Evolutionary conservation across 2,113 vertebrate genomes (phyloP).

Genomic region (Gallinago media): DNA sequence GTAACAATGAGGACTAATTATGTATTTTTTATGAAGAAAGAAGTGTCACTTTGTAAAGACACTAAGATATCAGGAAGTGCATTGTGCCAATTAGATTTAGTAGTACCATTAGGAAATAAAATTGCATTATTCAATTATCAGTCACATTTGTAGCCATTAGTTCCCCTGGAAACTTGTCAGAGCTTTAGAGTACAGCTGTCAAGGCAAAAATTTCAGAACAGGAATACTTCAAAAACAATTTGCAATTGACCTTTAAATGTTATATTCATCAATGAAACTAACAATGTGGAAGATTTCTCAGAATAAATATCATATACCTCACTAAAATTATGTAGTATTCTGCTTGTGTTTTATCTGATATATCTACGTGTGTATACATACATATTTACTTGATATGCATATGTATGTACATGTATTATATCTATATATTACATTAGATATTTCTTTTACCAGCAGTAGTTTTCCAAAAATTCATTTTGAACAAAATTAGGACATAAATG

Average conservation of each 20-base stretch:
- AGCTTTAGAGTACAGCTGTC: not conserved
- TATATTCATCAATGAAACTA: not conserved
- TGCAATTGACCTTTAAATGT: not conserved
- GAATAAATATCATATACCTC: not conserved
- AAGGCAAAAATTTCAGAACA: not conserved
- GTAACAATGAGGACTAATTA: not conserved
- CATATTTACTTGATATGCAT: not conserved
- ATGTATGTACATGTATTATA: not conserved
- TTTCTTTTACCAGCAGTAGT: not conserved
- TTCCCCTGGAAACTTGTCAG: conserved; percentile 18
- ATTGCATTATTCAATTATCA: not conserved
- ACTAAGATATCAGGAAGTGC: not conserved
- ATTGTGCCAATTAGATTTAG: not conserved
- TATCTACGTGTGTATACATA: not conserved
- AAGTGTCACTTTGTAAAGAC: not conserved
- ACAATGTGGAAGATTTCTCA: not conserved
- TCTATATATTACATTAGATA: not conserved
- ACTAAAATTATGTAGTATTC: not conserved
- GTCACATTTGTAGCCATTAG: conserved; percentile 22
- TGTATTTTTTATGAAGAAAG: not conserved
- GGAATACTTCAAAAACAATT: not conserved
- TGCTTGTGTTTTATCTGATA: not conserved
- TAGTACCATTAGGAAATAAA: conserved; percentile 2
- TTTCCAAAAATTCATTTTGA: not conserved
- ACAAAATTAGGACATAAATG: not conserved